Evolutionary conservation across 2,797 vertebrate genomes (phyloP), one percentile per base, ranked within the genome.

Genomic region (Eulemur rubriventer): DNA sequence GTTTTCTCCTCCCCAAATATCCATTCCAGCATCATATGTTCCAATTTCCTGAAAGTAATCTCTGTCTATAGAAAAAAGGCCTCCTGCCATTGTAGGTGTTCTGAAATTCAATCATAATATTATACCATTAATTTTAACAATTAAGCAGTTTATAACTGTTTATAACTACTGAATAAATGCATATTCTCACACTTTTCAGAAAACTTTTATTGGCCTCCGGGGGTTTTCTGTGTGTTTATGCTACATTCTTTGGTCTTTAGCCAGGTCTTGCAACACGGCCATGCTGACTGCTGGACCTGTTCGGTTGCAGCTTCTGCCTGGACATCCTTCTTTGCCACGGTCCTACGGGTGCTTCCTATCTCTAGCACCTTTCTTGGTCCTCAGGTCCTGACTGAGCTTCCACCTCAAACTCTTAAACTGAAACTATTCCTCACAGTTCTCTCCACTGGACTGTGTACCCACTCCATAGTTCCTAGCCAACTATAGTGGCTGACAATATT

Each of bases 1-100:
- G 98, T 99, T 99, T 98, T 99, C 99, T 98, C 99, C 99, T 95
- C 99, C 99, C 99, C 99, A 99, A 98, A 99, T 99, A 99, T 99
- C 99, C 99, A 99, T 99, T 98, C 99, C 99, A 97, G 99, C 99
- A 98, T 99, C 99, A 72, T 99, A 99, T 1, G 99, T 99, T 98
- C 99, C 99, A 93, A 99, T 99, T 98, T 99, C 99, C 98, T 99
- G 99, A 98, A 99, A 99, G 98, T 99, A 99, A 98, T 99, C 99
- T 98, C 99, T 99, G 98, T 99, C 99, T 98, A 99, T 99, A 97
- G 99, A 99, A 98, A 99, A 99, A 97, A 99, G 98, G 92, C 99
- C 99, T 93, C 99, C 99, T 95, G 99, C 99, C 99, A 99, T 99
- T 96, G 99, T 99, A 97, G 99, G 99, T 97, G 99, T 99, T 98